Evolutionary conservation across 2,888 invertebrate genomes (phyloP), one percentile per base, ranked within the genome.

Genomic region (Drosophila acutilabella): DNA sequence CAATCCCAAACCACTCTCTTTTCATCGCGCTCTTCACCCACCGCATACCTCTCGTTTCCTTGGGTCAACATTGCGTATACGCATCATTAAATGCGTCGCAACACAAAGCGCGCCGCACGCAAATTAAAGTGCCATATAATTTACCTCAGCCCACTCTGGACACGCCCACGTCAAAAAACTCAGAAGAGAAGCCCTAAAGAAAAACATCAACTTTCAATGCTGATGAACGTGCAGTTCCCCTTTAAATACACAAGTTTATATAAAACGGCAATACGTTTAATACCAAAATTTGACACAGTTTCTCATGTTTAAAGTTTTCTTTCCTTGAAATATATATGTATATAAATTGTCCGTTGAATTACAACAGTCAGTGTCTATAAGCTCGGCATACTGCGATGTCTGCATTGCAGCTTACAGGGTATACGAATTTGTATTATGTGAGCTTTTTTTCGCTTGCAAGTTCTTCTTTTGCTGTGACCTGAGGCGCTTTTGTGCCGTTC

Each of bases 51-150:
- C 45, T 2, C 11, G 36, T 5, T 23, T 36, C n/a, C 14, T n/a
- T 13, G 57, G 75, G 79, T 76, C 77, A 73, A 69, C 80, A 40
- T 51, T 78, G 71, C 78, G 84, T 81, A 74, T 69, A 84, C 88
- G 88, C 83, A 85, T 69, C 83, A 81, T 83, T 83, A 85, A 83
- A 65, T 78, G 61, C 54, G 42, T 54, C 77, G 65, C 42, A 54
- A 56, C 71, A 51, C 64, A 62, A 67, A 62, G 59, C 68, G 64
- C 14, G 47, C 59, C 57, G 59, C 74, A 81, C 78, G 75, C 81
- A 87, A 83, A 87, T 83, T 84, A 81, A 83, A 83, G 70, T 72
- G 75, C 64, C 75, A 64, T 74, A 73, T 65, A 87, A 81, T 72
- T 75, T 81, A 48, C 47, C 36, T 10, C 62, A 30, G 18, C 58